phyloP scores from a whole-genome alignment of 2,888 invertebrate genomes.

The Stomorhina lunata region DNA sequence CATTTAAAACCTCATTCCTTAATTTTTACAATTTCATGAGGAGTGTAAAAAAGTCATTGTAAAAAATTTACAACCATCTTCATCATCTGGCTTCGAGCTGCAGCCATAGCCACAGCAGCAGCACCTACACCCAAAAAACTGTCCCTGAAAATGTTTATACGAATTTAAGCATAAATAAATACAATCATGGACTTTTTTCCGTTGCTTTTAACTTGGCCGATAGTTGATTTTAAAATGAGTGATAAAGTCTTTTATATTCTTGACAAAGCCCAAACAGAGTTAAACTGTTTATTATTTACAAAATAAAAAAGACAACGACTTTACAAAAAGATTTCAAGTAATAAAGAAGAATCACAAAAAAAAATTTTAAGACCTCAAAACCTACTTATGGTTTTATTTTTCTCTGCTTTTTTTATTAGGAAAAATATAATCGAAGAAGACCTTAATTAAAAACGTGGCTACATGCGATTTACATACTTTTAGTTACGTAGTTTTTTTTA shows the following conservation, averaged over 20 bases:
- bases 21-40: neutral
- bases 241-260: neutral
- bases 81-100: conserved; percentile 21
- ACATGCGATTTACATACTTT: too few relatives aligned
- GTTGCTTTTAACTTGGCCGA: conserved; percentile 41
- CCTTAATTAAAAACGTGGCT: too few relatives aligned
- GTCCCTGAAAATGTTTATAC: neutral
- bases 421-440: too few relatives aligned
- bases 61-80: neutral
- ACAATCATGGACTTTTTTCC: conserved; percentile 19
- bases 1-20: conserved; percentile 6
- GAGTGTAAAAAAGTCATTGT: conserved; percentile 19
- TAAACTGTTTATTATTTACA: neutral
- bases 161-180: neutral
- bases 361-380: conserved; percentile 59
- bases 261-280: conserved; percentile 14
- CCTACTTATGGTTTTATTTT: conserved; percentile 52
- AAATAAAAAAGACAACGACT: neutral
- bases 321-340: neutral
- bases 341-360: conserved; percentile 24
- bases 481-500: too few relatives aligned
- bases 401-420: conserved; percentile 4
- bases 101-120: too few relatives aligned
- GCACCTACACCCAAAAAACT: conserved; percentile 3
- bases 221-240: conserved; percentile 20